phyloP scores from a whole-genome alignment of 2,797 vertebrate species.

The Numenius phaeopus region DNA sequence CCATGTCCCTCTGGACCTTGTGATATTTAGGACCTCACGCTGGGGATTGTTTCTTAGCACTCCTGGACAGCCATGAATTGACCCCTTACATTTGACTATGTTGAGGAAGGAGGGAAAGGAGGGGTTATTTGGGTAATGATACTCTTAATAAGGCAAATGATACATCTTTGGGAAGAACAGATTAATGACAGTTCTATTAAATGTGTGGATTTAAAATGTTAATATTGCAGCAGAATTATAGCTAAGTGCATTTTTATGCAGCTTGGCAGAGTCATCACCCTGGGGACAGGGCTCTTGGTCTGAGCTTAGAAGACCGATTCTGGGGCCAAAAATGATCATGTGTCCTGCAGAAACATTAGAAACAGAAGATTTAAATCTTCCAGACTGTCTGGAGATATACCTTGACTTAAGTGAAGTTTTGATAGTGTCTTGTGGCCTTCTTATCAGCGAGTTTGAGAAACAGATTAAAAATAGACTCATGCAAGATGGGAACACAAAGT shows the following conservation, averaged over 20 bases:
- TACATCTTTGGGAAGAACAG: neutral
- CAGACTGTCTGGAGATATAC: neutral
- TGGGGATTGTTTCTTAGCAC: neutral
- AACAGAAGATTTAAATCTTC: neutral
- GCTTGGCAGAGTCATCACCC: neutral
- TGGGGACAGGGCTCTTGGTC: neutral
- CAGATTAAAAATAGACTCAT: conserved; percentile 47
- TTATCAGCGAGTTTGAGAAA: conserved; percentile 39
- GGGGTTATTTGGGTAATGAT: neutral
- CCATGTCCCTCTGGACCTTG: neutral
- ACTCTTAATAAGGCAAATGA: neutral
- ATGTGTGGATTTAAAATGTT: neutral
- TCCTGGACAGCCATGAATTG: neutral
- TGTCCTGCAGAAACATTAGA: neutral
- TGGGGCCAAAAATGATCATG: neutral
- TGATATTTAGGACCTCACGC: neutral
- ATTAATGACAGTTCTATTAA: neutral
- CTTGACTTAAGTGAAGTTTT: conserved; percentile 2
- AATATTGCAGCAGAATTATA: neutral
- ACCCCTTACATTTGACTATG: neutral
- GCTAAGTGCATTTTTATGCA: neutral
- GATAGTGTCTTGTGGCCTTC: neutral
- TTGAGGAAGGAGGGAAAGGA: neutral
- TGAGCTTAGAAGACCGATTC: neutral
- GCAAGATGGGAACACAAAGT: conserved; percentile 44